phyloP scores from a whole-genome alignment of 2,888 invertebrate genomes.

The Incurvaria masculella region DNA sequence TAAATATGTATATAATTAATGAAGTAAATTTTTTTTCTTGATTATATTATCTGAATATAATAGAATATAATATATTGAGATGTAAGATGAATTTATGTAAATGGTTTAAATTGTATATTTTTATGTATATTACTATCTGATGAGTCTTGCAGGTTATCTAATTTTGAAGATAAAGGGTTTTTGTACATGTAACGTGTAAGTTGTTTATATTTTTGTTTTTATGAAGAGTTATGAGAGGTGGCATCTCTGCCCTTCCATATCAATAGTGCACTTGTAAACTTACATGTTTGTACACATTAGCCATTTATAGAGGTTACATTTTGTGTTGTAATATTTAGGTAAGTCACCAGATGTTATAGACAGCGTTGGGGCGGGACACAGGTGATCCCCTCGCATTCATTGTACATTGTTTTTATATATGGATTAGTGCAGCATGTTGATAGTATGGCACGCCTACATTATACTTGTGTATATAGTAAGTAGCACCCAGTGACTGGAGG shows the following conservation, averaged over 20 bases:
- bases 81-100: slow-evolving; percentile 24
- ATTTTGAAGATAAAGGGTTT: slow-evolving; percentile 39
- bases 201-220: slow-evolving; percentile 55
- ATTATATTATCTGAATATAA: slow-evolving; percentile 43
- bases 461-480: no score
- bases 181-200: slow-evolving; percentile 54
- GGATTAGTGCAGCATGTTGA: neutral
- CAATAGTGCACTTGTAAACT: slow-evolving; percentile 30
- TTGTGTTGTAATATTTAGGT: slow-evolving; percentile 33
- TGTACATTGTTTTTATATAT: neutral
- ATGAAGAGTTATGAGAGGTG: slow-evolving; percentile 31
- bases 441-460: no score
- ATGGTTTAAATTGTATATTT: slow-evolving; percentile 46
- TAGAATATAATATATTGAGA: neutral
- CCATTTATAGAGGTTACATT: slow-evolving; percentile 34
- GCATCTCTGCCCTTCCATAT: slow-evolving; percentile 27
- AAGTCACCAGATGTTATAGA: slow-evolving; percentile 15
- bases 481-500: no score
- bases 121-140: slow-evolving; percentile 41
- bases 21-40: slow-evolving; percentile 20
- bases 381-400: slow-evolving; percentile 42
- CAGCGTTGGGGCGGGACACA: neutral
- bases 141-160: slow-evolving; percentile 33
- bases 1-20: slow-evolving; percentile 53
- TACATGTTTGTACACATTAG: slow-evolving; percentile 27